Base-by-base conservation (phyloP, 2,113 vertebrate species). In the Pteropus alecto region DNA sequence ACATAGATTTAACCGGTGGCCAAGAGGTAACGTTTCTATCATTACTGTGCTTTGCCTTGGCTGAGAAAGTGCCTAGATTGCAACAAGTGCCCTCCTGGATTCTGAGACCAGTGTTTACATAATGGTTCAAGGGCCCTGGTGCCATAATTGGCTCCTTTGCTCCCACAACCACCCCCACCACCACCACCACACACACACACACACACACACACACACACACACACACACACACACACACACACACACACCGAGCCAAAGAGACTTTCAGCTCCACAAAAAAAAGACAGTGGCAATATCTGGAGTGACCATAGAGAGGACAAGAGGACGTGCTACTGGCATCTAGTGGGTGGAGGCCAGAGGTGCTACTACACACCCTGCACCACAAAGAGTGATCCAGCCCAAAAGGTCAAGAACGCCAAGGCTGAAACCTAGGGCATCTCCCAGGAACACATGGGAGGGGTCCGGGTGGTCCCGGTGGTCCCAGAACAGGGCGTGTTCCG, bases 1-100 rank as follows among this genome's bases (percentile, higher is more conserved):
- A 79, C 96, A 22, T 82, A 76, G 96, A 93, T 97, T 97, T 95
- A 85, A 70, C 95, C 76, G 81, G 77, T 81, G 46, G n/a, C 83
- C 58, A 93, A 77, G 85, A 76, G 51, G 35, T 94, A 56, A 9
- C 43, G 0, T 86, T 93, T 95, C 51, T 58, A 43, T n/a, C 87
- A 5, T 67, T 93, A 6, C 51, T 24, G 4, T 41, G 5, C 16
- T 88, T 11, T 76, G 56, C 28, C 22, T 68, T 30, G 41, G 60
- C 89, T 22, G n/a, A 56, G 26, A 48, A 30, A 74, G 30, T 56
- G 21, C 74, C 56, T 41, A 1, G 65, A 90, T 24, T 67, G 26
- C 74, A 16, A 6, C 38, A 41, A 3, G 38, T 2, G 1, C 9
- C 24, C 43, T 24, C 18, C 21, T 82, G 33, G 41, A 33, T n/a